phyloP scores from a whole-genome alignment of 2,888 invertebrate genomes.

The Pachliopta kotzebuea region DNA sequence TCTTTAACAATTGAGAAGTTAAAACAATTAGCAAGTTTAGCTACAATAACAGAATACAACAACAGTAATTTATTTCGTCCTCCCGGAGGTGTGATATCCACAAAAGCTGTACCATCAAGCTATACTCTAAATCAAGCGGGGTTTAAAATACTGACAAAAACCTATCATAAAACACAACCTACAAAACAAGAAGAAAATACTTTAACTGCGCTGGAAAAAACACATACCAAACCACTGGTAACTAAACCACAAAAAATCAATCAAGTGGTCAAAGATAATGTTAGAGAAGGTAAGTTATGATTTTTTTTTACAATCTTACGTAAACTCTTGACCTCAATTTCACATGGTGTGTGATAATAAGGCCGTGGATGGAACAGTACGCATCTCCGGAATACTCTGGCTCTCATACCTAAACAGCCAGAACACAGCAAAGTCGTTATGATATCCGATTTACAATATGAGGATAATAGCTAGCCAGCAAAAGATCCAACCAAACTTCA shows the following conservation, averaged over 20 bases:
- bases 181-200: slow-evolving; percentile 70
- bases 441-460: no score
- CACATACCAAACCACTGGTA: slow-evolving; percentile 49
- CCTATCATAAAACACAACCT: slow-evolving; percentile 79
- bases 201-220: slow-evolving; percentile 63
- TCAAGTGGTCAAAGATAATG: slow-evolving; percentile 43
- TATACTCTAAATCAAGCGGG: slow-evolving; percentile 83
- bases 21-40: slow-evolving; percentile 78
- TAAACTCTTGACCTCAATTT: no score
- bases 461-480: no score
- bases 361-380: no score
- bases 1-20: slow-evolving; percentile 70
- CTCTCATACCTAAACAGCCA: no score
- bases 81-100: slow-evolving; percentile 77
- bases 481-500: no score
- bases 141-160: slow-evolving; percentile 83
- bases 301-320: no score
- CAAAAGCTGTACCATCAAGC: slow-evolving; percentile 81
- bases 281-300: slow-evolving; percentile 46
- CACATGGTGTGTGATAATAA: no score
- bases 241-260: slow-evolving; percentile 54
- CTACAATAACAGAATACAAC: slow-evolving; percentile 75
- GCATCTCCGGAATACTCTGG: no score
- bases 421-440: no score
- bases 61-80: slow-evolving; percentile 74